Evolutionary conservation across 2,888 invertebrate genomes (phyloP).

Genomic region (Adelphocoris suturalis): DNA sequence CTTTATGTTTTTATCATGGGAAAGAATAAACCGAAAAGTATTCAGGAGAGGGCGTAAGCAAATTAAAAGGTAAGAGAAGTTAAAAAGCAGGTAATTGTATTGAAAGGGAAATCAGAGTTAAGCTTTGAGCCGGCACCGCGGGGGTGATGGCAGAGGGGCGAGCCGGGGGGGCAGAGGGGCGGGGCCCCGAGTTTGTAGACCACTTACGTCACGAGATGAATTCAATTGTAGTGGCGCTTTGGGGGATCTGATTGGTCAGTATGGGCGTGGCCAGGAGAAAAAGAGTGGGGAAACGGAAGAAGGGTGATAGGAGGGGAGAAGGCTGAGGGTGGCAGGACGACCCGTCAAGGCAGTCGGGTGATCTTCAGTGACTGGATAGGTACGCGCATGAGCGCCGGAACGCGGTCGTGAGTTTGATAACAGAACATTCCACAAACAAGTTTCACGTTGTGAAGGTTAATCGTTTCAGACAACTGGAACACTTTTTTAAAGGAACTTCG

Average conservation of each 20-base stretch:
- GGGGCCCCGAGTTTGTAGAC: conserved; percentile 60
- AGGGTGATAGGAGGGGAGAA: conserved; percentile 66
- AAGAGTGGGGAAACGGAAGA: conserved; percentile 62
- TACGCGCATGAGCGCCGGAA: conserved; percentile 38
- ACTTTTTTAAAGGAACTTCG: not conserved
- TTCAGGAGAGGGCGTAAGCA: conserved; percentile 58
- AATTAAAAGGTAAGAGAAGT: conserved; percentile 72
- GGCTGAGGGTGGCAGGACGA: conserved; percentile 64
- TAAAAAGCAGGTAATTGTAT: conserved; percentile 74
- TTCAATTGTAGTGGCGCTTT: conserved; percentile 68
- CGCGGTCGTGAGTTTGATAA: conserved; percentile 45
- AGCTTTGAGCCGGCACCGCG: conserved; percentile 64
- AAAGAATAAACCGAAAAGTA: conserved; percentile 30
- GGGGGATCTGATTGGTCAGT: conserved; percentile 62
- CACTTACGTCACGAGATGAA: conserved; percentile 70
- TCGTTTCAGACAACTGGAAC: not conserved
- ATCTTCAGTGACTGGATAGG: conserved; percentile 63
- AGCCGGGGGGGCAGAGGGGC: conserved; percentile 51
- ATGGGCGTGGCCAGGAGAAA: conserved; percentile 55
- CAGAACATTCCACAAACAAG: not conserved
- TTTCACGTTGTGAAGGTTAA: conserved; percentile 11
- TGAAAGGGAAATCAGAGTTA: conserved; percentile 74
- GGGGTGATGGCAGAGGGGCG: conserved; percentile 62
- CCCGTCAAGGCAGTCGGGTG: conserved; percentile 60
- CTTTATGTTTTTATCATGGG: not conserved